Conservation (phyloP, 2,797 vertebrate genomes). For the Artibeus jamaicensis region DNA sequence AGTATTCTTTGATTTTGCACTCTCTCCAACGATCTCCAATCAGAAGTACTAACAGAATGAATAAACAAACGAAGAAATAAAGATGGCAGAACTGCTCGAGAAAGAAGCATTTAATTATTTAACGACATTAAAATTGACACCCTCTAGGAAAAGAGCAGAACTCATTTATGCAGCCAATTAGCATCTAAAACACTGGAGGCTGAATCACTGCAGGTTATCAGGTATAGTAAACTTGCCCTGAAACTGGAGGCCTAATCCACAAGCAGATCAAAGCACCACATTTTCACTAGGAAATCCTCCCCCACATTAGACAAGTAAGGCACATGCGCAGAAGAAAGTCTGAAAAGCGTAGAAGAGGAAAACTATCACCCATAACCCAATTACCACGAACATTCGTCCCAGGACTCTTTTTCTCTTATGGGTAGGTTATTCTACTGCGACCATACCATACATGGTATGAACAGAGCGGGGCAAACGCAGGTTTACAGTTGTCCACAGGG, state of each 20-base stretch:
- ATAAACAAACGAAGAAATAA: constrained; percentile 28
- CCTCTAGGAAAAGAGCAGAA: constrained; percentile 70
- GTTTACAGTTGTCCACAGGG: not conserved
- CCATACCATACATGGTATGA: not conserved
- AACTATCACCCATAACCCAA: not conserved
- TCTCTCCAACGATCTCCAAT: not conserved
- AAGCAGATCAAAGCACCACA: constrained; percentile 71
- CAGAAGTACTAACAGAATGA: not conserved
- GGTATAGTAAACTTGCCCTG: constrained; percentile 56
- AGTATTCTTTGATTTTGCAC: not conserved
- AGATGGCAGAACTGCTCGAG: constrained; percentile 65
- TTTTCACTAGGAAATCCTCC: constrained; percentile 12
- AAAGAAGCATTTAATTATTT: constrained; percentile 76
- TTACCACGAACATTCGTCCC: not conserved
- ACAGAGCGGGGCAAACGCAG: not conserved
- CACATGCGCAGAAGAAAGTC: not conserved
- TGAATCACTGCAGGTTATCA: constrained; percentile 76
- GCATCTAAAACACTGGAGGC: constrained; percentile 66
- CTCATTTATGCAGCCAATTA: constrained; percentile 71
- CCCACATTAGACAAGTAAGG: not conserved
- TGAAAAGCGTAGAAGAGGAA: not conserved
- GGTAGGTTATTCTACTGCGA: not conserved
- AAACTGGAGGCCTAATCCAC: constrained; percentile 60
- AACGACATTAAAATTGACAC: constrained; percentile 81
- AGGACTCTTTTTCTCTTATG: not conserved